These are phyloP conservation scores for Pseudomyrmex dendroicus DNA, from an alignment of 1,140 invertebrate genomes.

Conservation along the genomic window DNA sequence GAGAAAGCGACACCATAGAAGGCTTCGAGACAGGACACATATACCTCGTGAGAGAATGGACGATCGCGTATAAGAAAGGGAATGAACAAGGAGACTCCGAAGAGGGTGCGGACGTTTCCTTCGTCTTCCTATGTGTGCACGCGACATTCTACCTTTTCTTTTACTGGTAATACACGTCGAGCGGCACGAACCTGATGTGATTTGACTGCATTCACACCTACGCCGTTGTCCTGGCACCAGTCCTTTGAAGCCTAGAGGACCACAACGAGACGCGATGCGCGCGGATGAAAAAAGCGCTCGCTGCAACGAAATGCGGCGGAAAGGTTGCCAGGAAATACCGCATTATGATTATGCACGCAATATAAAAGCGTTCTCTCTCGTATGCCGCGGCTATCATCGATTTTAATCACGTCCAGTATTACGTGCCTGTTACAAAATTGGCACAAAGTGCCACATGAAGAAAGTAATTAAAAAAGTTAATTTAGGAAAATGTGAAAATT, in stretches of 20 bases:
- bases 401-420: slow-evolving; percentile 11
- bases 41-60: slow-evolving; percentile 68
- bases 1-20: slow-evolving; percentile 62
- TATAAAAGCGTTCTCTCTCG: not conserved
- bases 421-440: slow-evolving; percentile 4
- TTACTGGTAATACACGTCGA: slow-evolving; percentile 52
- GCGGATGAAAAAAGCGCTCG: slow-evolving; percentile 21
- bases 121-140: slow-evolving; percentile 24
- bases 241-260: slow-evolving; percentile 61
- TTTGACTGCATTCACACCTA: slow-evolving; percentile 81
- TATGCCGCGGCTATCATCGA: not conserved
- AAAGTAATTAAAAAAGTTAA: slow-evolving; percentile 9
- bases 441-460: not conserved
- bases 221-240: slow-evolving; percentile 61
- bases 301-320: slow-evolving; percentile 15
- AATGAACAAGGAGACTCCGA: slow-evolving; percentile 20
- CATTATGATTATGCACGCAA: slow-evolving; percentile 11
- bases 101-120: slow-evolving; percentile 42
- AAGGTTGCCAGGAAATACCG: slow-evolving; percentile 7
- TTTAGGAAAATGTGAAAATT: not conserved
- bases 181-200: slow-evolving; percentile 75
- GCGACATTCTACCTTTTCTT: slow-evolving; percentile 52
- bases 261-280: slow-evolving; percentile 22
- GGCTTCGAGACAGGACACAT: slow-evolving; percentile 61
- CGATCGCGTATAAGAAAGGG: not conserved